Evolutionary conservation across 2,888 invertebrate genomes (phyloP).

Genomic region (Amblyjoppa proteus): DNA sequence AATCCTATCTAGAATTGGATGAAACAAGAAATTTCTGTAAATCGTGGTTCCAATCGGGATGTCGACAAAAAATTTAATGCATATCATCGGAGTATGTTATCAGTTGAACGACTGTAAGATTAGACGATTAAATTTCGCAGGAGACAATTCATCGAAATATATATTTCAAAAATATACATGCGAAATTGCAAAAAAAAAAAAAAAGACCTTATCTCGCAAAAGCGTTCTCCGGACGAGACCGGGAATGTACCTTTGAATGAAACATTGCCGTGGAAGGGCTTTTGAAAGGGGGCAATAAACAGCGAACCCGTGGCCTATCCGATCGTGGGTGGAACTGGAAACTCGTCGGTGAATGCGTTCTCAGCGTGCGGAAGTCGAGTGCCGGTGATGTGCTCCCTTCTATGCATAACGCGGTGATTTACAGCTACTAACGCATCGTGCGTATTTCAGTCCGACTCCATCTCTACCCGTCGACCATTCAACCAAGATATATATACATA

Average conservation of each 20-base stretch:
- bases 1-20: slow-evolving; percentile 36
- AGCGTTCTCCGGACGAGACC: neutral
- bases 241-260: slow-evolving; percentile 13
- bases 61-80: neutral
- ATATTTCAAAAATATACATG: too few species aligned
- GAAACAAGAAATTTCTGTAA: slow-evolving; percentile 22
- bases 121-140: too few species aligned
- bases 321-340: slow-evolving; percentile 58
- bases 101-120: neutral
- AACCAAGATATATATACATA: neutral
- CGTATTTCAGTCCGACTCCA: slow-evolving; percentile 64
- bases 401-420: slow-evolving; percentile 82
- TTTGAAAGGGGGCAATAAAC: slow-evolving; percentile 22
- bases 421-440: slow-evolving; percentile 77
- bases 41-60: neutral
- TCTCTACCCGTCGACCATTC: slow-evolving; percentile 37
- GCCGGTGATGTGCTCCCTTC: slow-evolving; percentile 69
- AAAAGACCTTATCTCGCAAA: neutral
- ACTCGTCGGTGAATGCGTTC: slow-evolving; percentile 34
- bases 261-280: slow-evolving; percentile 10
- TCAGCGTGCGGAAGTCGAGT: slow-evolving; percentile 67
- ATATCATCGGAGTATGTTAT: neutral
- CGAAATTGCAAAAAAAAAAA: too few species aligned
- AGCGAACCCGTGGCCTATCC: slow-evolving; percentile 22
- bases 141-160: too few species aligned